Conservation (phyloP, 2,888 invertebrate genomes). For the Yponomeuta evonymella region DNA sequence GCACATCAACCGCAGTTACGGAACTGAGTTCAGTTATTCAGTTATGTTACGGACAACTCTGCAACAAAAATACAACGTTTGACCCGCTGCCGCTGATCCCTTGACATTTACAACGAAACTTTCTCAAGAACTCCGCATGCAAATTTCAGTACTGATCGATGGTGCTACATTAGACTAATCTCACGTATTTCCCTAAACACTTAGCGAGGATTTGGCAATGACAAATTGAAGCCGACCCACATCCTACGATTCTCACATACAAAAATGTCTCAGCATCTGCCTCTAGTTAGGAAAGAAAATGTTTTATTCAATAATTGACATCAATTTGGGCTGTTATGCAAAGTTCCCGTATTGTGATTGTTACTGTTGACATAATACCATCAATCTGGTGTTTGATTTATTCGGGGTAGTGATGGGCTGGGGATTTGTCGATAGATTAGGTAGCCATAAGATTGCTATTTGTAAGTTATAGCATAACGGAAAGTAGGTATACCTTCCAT, state of each 20-base stretch:
- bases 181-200: constrained; percentile 44
- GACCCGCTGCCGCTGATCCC: too few relatives aligned
- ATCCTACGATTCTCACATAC: constrained; percentile 51
- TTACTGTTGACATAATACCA: constrained; percentile 74
- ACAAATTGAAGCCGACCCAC: constrained; percentile 47
- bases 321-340: constrained; percentile 65
- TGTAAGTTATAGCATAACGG: too few relatives aligned
- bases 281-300: constrained; percentile 39
- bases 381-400: constrained; percentile 69
- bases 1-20: too few relatives aligned
- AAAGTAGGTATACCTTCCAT: too few relatives aligned
- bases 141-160: constrained; percentile 36
- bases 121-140: neutral
- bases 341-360: constrained; percentile 59
- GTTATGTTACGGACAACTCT: too few relatives aligned
- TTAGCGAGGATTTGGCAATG: constrained; percentile 52
- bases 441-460: too few relatives aligned
- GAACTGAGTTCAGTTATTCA: too few relatives aligned
- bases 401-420: constrained; percentile 33
- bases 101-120: neutral
- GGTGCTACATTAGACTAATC: constrained; percentile 33
- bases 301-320: constrained; percentile 68
- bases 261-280: constrained; percentile 44
- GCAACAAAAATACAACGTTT: too few relatives aligned
- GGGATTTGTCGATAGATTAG: constrained; percentile 15